A percentile compares a stretch with the other conserved stretches of the same genome.
Conservation (phyloP, 2,888 invertebrate species). For the Drosophila nr. medialis region DNA sequence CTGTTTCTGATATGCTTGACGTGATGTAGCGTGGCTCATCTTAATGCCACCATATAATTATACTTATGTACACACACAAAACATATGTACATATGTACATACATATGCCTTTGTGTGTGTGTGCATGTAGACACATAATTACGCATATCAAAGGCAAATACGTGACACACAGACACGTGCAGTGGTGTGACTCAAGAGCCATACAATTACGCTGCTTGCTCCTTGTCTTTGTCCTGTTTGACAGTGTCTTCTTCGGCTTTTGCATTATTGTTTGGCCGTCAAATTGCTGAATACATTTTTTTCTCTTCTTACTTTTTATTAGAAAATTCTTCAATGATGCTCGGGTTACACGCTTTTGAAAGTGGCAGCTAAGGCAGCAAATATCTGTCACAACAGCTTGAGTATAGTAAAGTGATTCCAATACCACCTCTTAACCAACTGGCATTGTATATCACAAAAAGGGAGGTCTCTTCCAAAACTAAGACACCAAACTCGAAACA, state of each 20-base stretch:
- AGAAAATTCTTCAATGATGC: constrained; percentile 53
- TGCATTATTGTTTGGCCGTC: constrained; percentile 47
- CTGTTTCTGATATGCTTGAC: constrained; percentile 65
- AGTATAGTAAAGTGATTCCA: neutral
- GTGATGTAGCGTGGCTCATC: constrained; percentile 58
- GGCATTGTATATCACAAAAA: neutral
- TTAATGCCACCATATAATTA: constrained; percentile 39
- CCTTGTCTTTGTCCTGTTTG: constrained; percentile 52
- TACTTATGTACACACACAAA: constrained; percentile 26
- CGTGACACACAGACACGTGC: constrained; percentile 25
- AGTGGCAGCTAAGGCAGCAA: neutral
- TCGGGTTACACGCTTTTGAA: neutral
- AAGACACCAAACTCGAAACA: neutral
- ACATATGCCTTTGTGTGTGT: constrained; percentile 4
- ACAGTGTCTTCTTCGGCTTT: constrained; percentile 22
- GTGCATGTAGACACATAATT: constrained; percentile 46
- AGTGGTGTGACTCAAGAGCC: constrained; percentile 35
- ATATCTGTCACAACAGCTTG: neutral
- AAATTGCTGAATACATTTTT: constrained; percentile 52
- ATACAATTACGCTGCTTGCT: constrained; percentile 62
- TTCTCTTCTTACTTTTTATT: constrained; percentile 40
- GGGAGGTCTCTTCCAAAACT: neutral
- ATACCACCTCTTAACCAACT: neutral
- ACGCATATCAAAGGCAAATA: constrained; percentile 48
- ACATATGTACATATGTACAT: constrained; percentile 2